Base-by-base conservation (phyloP, 1,140 invertebrate genomes). In the Leptinotarsa texana region DNA sequence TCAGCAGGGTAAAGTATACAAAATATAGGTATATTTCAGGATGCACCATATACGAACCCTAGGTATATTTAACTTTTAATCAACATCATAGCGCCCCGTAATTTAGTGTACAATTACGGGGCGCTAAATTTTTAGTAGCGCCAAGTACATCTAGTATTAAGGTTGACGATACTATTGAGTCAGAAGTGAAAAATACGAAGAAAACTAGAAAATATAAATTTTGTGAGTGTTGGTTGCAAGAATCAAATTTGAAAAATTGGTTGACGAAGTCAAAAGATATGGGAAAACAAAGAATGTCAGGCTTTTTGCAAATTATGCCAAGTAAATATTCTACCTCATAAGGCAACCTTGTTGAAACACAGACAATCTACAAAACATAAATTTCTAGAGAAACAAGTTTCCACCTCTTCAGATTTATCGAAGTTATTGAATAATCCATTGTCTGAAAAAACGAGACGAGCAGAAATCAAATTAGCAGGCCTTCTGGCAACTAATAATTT, bases 401-500 rank as follows among this genome's bases (percentile, higher is more conserved):
- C 33, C 8, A 68, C 21, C 27, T 15, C 66, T 11, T 18, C 22
- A 68, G n/a, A 11, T 33, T 69, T 57, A 27, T 42, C 48, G 48
- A 63, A 63, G 65, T 62, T 65, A 49, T 71, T 68, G 21, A 13
- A 33, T 13, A 68, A 68, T 68, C 33, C 66, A 13, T 68, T 68
- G 33, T 18, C 21, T 24, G 18, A 15, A 33, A 27, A 68, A 33
- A 47, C 8, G 15, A 62, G 47, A 63, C 71, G 51, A 48, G 74
- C 74, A 33, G 74, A 75, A 75, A 63, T 75, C 27, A 72, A 71
- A 70, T 33, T 75, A 33, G 21, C 22, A n/a, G 74, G 42, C 3
- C 48, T 75, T 21, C 72, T 75, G 67, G 66, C 68, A 18, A 51
- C 61, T 13, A 75, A 75, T 51, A 75, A 75, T 75, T 27, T 75